Evolutionary conservation across 2,113 vertebrate genomes (phyloP).

Genomic region (Archocentrus centrarchus): DNA sequence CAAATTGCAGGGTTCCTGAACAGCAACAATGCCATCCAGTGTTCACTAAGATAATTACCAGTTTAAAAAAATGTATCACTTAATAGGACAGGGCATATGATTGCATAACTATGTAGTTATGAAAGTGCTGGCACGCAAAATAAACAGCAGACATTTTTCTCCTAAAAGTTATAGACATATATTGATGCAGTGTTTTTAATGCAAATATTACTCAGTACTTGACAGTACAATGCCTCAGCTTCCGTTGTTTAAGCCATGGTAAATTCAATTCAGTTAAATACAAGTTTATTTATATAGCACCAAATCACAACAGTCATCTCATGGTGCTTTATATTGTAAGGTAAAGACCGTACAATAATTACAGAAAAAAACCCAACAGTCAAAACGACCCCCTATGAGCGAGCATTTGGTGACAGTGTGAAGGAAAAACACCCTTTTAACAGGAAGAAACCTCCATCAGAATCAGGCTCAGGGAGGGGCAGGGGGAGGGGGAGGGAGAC

Average conservation of each 20-base stretch:
- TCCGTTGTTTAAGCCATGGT: background rate
- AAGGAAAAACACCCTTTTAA: too few species aligned
- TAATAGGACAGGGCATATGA: background rate
- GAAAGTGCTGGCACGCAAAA: background rate
- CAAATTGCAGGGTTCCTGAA: slow-evolving; percentile 57
- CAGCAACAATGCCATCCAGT: slow-evolving; percentile 81
- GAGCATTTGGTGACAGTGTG: too few species aligned
- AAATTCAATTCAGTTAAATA: too few species aligned
- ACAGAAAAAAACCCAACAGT: too few species aligned
- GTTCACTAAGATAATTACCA: slow-evolving; percentile 68
- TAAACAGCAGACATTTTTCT: background rate
- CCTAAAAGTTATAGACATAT: background rate
- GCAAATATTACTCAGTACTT: background rate
- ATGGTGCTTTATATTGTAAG: too few species aligned
- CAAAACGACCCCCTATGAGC: too few species aligned
- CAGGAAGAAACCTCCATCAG: too few species aligned
- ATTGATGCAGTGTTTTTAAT: background rate
- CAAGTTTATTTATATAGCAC: too few species aligned
- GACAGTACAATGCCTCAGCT: background rate
- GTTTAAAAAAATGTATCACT: background rate
- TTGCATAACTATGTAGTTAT: background rate
- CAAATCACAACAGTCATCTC: too few species aligned
- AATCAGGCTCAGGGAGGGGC: too few species aligned
- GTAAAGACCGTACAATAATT: too few species aligned
- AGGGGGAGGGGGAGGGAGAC: too few species aligned